A percentile compares a stretch with the other conserved stretches of the same genome.
These are phyloP conservation scores for Ciconia maguari DNA, from an alignment of 2,113 vertebrate species.

Conservation along the genomic window DNA sequence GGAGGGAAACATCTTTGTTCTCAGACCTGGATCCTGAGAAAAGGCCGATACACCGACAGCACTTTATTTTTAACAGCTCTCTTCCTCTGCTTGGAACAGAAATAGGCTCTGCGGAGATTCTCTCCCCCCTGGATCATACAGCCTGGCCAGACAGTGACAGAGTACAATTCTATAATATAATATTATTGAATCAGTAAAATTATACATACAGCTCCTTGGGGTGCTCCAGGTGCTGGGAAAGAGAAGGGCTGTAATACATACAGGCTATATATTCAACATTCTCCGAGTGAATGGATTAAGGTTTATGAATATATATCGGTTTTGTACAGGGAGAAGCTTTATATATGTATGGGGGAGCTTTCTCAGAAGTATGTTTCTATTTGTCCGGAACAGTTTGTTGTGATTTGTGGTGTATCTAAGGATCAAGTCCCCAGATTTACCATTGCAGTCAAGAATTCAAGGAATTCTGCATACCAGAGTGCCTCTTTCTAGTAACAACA, in stretches of 20 bases:
- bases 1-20: conserved; percentile 6
- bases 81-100: background rate
- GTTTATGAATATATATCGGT: background rate
- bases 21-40: background rate
- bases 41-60: background rate
- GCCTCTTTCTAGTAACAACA: background rate
- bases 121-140: background rate
- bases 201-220: background rate
- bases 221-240: background rate
- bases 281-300: background rate
- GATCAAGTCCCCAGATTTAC: background rate
- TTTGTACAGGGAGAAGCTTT: background rate
- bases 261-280: background rate
- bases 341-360: background rate
- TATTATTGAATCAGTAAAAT: background rate
- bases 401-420: background rate
- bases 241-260: background rate
- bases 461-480: background rate
- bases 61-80: background rate
- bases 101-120: background rate
- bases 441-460: background rate
- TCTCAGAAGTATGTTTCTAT: background rate
- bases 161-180: background rate
- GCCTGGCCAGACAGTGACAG: background rate
- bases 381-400: background rate